Base-by-base conservation (phyloP, 2,888 invertebrate species). In the Mythimna pallens region DNA sequence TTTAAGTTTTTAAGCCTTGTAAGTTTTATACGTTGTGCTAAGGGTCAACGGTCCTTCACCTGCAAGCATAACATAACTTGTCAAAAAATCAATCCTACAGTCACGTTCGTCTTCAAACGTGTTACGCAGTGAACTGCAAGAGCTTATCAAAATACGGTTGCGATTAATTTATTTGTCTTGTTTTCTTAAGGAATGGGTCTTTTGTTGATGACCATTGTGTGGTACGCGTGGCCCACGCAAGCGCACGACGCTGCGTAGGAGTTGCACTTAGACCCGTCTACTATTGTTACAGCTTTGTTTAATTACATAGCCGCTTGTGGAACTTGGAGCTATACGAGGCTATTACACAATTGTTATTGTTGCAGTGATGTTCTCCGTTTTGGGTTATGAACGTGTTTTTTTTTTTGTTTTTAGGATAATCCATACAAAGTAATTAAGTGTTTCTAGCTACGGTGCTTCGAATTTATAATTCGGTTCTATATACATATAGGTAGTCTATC, bases 261-360 rank as follows among this genome's bases (percentile, higher is more conserved):
- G 85, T 47, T 55, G 73, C 76, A 78, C 81, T 82, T 82, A 82
- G 78, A 50, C 75, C 70, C 40, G 54, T 58, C 82, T 75, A 71
- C 68, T 78, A 82, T 81, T 78, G 81, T 82, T 81, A 75, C 82
- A 68, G 82, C 82, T 65, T 78, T 74, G 79, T 82, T 78, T 81
- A 81, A 81, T 81, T 81, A 81, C 78, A 78, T 47, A 30, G 58
- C 61, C 25, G 62, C 50, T 47, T 69, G 20, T 36, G 47, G 54
- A 55, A 69, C 65, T 68, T 52, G 34, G 20, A 75, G 58, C 77
- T 54, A 77, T 72, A 81, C 22, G 52, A 36, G 22, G 12, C 22
- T 57, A 40, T 54, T 61, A 78, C 62, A 75, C 22, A 55, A 52
- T 30, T 58, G n/a, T 20, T 47, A n/a, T 76, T 54, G 40, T 30